A percentile compares a stretch with the other conserved stretches of the same genome.
These are phyloP conservation scores for Lasioglossum pauxillum DNA, from an alignment of 2,888 invertebrate species.

Conservation along the genomic window DNA sequence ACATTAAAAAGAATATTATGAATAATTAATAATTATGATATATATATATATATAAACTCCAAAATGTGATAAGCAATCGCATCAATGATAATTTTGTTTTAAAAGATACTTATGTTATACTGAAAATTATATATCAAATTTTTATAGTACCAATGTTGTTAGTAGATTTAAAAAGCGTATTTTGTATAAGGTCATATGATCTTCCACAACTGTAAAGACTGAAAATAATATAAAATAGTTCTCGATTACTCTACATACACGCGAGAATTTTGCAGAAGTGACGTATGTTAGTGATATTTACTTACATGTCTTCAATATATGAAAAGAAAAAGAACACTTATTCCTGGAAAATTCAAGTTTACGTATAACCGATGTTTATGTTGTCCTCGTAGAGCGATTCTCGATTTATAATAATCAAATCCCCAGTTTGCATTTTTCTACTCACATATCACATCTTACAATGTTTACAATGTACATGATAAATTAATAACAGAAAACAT, in stretches of 20 bases:
- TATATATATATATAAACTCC: slow-evolving; percentile 7
- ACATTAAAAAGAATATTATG: not conserved
- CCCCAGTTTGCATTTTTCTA: slow-evolving; percentile 45
- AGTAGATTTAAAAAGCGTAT: slow-evolving; percentile 6
- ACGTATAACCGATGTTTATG: slow-evolving; percentile 10
- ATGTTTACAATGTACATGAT: slow-evolving; percentile 49
- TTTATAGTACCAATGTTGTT: not conserved
- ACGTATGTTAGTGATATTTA: slow-evolving; percentile 50
- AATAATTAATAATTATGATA: not conserved
- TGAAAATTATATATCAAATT: slow-evolving; percentile 2
- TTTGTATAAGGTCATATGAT: not conserved
- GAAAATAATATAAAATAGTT: slow-evolving; percentile 44
- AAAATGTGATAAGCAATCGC: not conserved
- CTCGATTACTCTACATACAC: slow-evolving; percentile 45
- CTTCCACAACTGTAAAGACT: not conserved
- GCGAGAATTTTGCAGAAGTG: slow-evolving; percentile 35
- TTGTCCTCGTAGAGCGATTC: slow-evolving; percentile 13
- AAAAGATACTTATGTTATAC: not conserved
- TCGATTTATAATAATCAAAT: slow-evolving; percentile 41
- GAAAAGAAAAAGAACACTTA: slow-evolving; percentile 27
- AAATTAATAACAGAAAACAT: slow-evolving; percentile 55
- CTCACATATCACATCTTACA: slow-evolving; percentile 55
- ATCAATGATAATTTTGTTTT: not conserved
- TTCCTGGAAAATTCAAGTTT: slow-evolving; percentile 16
- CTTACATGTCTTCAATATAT: slow-evolving; percentile 42